These are phyloP conservation scores for Dendronephthya gigantea DNA, from an alignment of 64 coral and sea anemone species.

Conservation along the genomic window DNA sequence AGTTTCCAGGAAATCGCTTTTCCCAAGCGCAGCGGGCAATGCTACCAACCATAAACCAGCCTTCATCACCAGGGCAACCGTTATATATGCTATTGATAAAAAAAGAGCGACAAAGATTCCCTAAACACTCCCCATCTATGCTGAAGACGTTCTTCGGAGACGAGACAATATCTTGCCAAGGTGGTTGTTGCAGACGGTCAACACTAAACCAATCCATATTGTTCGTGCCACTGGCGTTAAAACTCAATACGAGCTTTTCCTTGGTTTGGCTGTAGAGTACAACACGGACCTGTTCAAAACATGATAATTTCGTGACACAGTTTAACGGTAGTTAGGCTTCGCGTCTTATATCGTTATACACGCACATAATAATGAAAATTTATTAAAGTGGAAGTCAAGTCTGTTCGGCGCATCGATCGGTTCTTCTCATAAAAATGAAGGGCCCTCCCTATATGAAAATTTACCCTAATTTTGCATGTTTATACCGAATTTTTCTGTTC, in stretches of 20 bases:
- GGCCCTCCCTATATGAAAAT: no score
- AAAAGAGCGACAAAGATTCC: background rate
- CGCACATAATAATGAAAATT: no score
- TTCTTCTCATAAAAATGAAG: no score
- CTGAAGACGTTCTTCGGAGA: background rate
- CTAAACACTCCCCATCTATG: background rate
- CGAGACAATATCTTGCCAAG: conserved; percentile 22
- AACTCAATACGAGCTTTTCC: background rate
- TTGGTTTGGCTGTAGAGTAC: background rate
- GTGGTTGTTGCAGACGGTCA: background rate
- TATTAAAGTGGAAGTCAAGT: no score
- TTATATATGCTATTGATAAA: background rate
- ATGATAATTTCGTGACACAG: no score
- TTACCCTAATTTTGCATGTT: no score
- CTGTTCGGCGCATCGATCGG: no score
- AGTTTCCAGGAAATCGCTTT: background rate
- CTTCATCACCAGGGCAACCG: background rate
- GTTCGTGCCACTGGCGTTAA: background rate
- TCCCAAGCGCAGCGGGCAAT: background rate
- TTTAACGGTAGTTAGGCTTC: no score
- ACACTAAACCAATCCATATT: conserved; percentile 12
- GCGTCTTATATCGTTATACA: no score
- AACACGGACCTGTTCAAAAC: conserved; percentile 2
- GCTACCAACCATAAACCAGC: background rate
- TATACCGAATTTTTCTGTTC: no score